Evolutionary conservation across 2,797 vertebrate species (phyloP).

Genomic region (Caiman crocodilus): DNA sequence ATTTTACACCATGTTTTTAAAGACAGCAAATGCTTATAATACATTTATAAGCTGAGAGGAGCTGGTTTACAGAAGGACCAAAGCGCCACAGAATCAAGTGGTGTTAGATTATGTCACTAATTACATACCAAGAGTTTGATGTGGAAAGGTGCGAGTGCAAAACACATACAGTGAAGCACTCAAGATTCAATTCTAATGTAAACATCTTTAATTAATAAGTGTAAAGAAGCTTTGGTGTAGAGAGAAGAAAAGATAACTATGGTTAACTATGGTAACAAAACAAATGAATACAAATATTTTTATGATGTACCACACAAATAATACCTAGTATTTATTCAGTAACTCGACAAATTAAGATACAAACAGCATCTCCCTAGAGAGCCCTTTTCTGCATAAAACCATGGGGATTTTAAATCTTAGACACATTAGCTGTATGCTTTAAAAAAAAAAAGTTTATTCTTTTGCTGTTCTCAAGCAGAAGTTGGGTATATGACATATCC

Average conservation of each 20-base stretch:
- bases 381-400: not conserved
- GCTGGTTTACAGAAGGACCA: not conserved
- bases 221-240: not conserved
- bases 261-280: no score
- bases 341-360: not conserved
- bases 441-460: not conserved
- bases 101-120: not conserved
- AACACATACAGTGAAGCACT: not conserved
- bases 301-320: not conserved
- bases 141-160: not conserved
- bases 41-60: not conserved
- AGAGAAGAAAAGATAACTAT: not conserved
- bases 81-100: not conserved
- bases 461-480: slow-evolving; percentile 1
- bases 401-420: not conserved
- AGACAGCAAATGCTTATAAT: not conserved
- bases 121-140: not conserved
- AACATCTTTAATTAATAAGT: not conserved
- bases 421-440: not conserved
- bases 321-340: not conserved
- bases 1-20: not conserved
- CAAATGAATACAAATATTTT: not conserved
- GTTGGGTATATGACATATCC: not conserved
- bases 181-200: not conserved
- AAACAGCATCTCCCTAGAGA: not conserved